phyloP scores from a whole-genome alignment of 2,888 invertebrate genomes.

The Himalopsyche japonica region DNA sequence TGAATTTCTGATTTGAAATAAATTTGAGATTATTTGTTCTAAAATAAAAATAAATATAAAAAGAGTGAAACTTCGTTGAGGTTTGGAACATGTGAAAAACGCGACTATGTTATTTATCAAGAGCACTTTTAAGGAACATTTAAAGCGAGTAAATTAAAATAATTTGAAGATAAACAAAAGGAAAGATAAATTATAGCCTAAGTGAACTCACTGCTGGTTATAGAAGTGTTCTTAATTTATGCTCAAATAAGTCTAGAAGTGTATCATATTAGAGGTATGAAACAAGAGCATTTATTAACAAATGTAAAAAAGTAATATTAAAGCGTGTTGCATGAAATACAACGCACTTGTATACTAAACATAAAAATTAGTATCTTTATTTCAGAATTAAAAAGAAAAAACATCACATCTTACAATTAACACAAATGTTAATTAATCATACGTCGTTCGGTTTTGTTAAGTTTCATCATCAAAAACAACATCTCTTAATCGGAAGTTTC shows the following conservation, averaged over 20 bases:
- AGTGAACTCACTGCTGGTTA: neutral
- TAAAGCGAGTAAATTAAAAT: neutral
- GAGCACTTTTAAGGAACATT: neutral
- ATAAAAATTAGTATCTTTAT: no score
- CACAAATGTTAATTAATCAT: no score
- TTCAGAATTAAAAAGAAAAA: no score
- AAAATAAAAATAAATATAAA: no score
- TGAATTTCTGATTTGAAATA: no score
- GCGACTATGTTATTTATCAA: neutral
- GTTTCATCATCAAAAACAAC: no score
- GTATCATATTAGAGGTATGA: neutral
- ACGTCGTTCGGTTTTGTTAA: no score
- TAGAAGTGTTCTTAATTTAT: neutral
- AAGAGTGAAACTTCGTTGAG: neutral
- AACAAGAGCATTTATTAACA: neutral
- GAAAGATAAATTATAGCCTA: neutral
- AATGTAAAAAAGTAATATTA: neutral
- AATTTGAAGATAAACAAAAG: neutral
- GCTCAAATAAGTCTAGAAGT: neutral
- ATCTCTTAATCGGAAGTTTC: no score
- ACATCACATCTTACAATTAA: no score
- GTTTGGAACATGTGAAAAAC: neutral
- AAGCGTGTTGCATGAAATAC: neutral
- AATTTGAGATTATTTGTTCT: no score
- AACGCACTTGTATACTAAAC: no score